These are phyloP conservation scores for Oreochromis mossambicus DNA, from an alignment of 2,797 vertebrate genomes.

Conservation along the genomic window DNA sequence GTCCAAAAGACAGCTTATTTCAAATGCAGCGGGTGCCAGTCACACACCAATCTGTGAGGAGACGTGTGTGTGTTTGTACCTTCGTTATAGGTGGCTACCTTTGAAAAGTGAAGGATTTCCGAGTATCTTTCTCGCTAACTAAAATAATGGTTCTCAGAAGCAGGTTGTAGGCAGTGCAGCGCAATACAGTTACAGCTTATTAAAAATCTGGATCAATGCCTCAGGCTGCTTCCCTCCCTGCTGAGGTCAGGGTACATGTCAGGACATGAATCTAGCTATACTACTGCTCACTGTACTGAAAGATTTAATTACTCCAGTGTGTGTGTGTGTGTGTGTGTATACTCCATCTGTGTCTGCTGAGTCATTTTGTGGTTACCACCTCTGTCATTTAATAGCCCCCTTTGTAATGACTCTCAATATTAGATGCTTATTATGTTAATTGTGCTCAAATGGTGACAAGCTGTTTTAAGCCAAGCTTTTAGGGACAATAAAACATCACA, in stretches of 20 bases:
- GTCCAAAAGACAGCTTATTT: conserved; percentile 43
- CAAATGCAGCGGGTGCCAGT: conserved; percentile 39
- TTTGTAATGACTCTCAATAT: conserved; percentile 66
- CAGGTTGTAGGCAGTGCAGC: conserved; percentile 25
- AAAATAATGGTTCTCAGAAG: conserved; percentile 17
- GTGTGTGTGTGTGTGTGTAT: conserved; percentile 4
- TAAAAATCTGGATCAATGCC: conserved; percentile 48
- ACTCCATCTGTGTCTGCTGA: conserved; percentile 41
- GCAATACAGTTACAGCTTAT: conserved; percentile 41
- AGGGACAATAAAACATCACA: conserved; percentile 50
- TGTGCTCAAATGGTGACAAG: conserved; percentile 61
- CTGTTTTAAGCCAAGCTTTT: conserved; percentile 45
- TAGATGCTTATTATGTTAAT: conserved; percentile 74
- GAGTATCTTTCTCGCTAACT: neutral
- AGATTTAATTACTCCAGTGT: conserved; percentile 47
- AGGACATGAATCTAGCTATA: conserved; percentile 50
- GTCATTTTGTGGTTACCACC: conserved; percentile 71
- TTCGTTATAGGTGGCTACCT: conserved; percentile 14
- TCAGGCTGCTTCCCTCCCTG: conserved; percentile 33
- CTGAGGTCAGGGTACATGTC: conserved; percentile 62
- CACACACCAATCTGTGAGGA: neutral
- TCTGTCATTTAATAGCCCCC: conserved; percentile 62
- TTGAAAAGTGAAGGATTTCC: conserved; percentile 12
- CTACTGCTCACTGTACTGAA: conserved; percentile 13
- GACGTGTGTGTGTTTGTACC: neutral